A percentile compares a stretch with the other conserved stretches of the same genome.
Conservation (phyloP, 1,140 invertebrate genomes). For the Anastatus disparis region DNA sequence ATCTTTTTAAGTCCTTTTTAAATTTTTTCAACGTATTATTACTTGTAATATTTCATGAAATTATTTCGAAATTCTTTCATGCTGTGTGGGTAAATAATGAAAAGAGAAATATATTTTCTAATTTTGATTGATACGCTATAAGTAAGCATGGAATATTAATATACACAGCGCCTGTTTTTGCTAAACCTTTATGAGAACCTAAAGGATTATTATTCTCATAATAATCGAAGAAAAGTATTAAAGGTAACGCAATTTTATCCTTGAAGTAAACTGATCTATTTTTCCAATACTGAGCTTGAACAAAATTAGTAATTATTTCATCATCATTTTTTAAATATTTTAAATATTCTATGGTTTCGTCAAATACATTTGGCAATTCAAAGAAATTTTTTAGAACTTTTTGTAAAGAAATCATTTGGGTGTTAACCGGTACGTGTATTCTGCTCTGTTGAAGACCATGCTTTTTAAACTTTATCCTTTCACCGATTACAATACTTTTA, state of each 20-base stretch:
- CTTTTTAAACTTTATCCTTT: not conserved
- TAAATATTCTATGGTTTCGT: not conserved
- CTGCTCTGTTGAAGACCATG: not conserved
- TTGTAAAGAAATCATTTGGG: not conserved
- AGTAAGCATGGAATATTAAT: constrained; percentile 37
- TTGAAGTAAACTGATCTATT: not conserved
- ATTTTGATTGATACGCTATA: constrained; percentile 37
- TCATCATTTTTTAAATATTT: not conserved
- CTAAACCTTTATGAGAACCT: constrained; percentile 40
- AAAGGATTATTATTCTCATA: constrained; percentile 38
- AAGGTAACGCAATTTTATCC: no score
- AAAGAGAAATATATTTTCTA: constrained; percentile 42
- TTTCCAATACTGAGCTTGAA: not conserved
- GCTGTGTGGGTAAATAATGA: constrained; percentile 44
- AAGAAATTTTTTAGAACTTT: not conserved
- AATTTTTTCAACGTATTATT: no score
- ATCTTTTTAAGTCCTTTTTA: no score
- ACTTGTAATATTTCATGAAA: no score
- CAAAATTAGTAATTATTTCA: not conserved
- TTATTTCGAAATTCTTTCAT: no score
- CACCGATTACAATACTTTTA: constrained; percentile 38
- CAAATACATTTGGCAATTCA: not conserved
- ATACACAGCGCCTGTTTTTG: constrained; percentile 43
- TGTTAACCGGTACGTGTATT: not conserved
- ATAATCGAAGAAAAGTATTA: no score